These are phyloP conservation scores for Mirza zaza DNA, from an alignment of 2,113 vertebrate species.

Conservation along the genomic window DNA sequence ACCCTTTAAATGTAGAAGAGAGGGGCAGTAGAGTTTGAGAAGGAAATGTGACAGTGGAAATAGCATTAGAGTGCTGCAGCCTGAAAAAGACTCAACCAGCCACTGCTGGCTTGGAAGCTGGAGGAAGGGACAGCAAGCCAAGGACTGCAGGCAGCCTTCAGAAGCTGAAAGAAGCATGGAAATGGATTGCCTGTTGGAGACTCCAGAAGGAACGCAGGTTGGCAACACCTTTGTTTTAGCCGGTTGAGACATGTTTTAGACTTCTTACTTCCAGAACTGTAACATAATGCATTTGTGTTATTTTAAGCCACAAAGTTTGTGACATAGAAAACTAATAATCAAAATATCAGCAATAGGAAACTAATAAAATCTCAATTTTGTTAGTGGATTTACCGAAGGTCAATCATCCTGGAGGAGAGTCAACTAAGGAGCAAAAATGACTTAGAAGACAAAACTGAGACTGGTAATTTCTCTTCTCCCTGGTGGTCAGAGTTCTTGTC, in stretches of 20 bases:
- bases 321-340: neutral
- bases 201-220: neutral
- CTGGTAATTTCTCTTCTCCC: neutral
- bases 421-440: neutral
- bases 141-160: neutral
- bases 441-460: neutral
- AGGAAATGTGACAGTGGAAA: neutral
- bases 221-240: neutral
- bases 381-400: neutral
- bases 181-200: neutral
- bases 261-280: neutral
- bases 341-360: neutral
- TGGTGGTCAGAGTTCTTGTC: neutral
- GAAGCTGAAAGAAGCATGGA: neutral
- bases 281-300: neutral
- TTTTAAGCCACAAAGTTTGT: neutral
- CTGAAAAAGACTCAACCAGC: neutral
- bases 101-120: neutral
- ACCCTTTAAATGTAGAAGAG: neutral
- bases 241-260: neutral
- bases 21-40: neutral
- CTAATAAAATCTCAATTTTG: neutral
- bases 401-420: neutral
- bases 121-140: neutral
- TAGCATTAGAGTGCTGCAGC: neutral